Base-by-base conservation (phyloP, 1,140 invertebrate species). In the Piezodorus guildinii region DNA sequence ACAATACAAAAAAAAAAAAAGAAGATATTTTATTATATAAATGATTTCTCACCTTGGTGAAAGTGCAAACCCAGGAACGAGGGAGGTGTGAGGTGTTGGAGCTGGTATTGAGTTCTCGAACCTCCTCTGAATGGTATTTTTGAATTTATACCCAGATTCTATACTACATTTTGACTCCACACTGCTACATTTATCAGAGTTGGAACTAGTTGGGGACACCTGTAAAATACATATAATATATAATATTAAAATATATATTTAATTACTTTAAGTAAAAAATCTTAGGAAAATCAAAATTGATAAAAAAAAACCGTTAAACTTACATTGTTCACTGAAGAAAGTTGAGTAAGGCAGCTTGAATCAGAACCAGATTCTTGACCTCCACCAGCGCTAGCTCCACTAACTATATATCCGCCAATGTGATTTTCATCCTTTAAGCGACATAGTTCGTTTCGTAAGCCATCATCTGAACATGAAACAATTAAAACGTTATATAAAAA, bases 101-200 rank as follows among this genome's bases (percentile, higher is more conserved):
- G 17, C 21, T 23, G 52, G 52, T 56, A 56, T 25, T 23, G 43
- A 66, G 78, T 0, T 80, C 52, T 56, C 52, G 34, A 96, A 96
- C 54, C 92, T 78, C 71, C 93, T 85, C 68, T 94, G 93, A 65
- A 96, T 96, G 68, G 88, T 91, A 69, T 90, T 94, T 76, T 96
- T 96, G 76, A 94, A 95, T 76, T 96, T 95, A 77, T 95, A 95
- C 43, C 68, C 51, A 0, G 68, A 68, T 25, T 65, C 56, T 80
- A 82, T 68, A 80, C 77, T 56, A 25, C 52, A 56, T 23, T 56
- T 56, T 15, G 52, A 56, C 52, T 56, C 52, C 25, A 56, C 12
- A 14, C 52, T 56, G 12, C 52, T 56, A 25, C 52, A 56, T 25
- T 56, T 56, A 15, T 56, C 52, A 23, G 52, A 56, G 27, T 23